A percentile compares a stretch with the other conserved stretches of the same genome.
Evolutionary conservation across 2,113 vertebrate genomes (phyloP).

Genomic region (Bos taurus): ARS-UCD2.0 NC_037331.1:30756001-30756500

Average conservation of each 20-base stretch:
- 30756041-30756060: not conserved
- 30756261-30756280: not conserved
- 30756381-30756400: not conserved
- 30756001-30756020: not conserved
- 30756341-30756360: not conserved
- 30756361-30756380: not conserved
- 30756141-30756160: not conserved
- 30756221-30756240: not conserved
- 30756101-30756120: not conserved
- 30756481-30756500: not conserved
- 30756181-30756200: not conserved
- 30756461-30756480: not conserved
- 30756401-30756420: not conserved
- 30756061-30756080: not conserved
- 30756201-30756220: not conserved
- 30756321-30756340: not conserved
- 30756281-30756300: not conserved
- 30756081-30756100: not conserved
- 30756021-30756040: not conserved
- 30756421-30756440: not conserved
- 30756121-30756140: not conserved
- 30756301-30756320: not conserved
- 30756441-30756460: not conserved
- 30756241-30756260: not conserved
- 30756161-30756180: not conserved